Base-by-base conservation (phyloP, 1,140 invertebrate genomes). In the Papilio machaon region DNA sequence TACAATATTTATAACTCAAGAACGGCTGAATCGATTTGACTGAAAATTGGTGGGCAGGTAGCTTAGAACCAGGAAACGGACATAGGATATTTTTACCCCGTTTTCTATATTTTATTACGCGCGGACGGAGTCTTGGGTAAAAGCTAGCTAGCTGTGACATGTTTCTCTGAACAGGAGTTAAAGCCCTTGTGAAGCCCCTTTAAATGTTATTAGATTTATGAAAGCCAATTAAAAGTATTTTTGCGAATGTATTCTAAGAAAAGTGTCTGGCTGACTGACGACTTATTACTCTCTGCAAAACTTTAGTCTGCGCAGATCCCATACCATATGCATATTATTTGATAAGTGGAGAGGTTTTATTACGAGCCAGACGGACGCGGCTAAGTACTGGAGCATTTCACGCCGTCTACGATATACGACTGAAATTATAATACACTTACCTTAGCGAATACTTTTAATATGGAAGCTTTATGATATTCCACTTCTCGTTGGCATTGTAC, bases 341-440 rank as follows among this genome's bases (percentile, higher is more conserved):
- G 77, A 79, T 47, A 79, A 64, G 38, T 77, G 75, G 23, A 77
- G 75, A 64, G 43, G 77, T 79, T 79, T 79, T 79, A 79, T 79
- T 79, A 58, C 58, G 35, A 5, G 17, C 58, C 58, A 79, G 77
- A 79, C 77, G 77, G 77, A 79, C 77, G 54, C 13, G 15, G 54
- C 77, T 79, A 79, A 79, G 77, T 79, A 79, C 77, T 60, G 76
- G 17, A 54, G n/a, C 58, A 79, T 79, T 79, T 79, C 77, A 79
- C 77, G 58, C 77, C 77, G 77, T 79, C 77, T 79, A 79, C 35
- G 77, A 79, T 79, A 79, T 79, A 79, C 38, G 77, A 79, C 77
- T 79, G 77, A 79, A 79, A 79, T 79, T 79, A 79, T 79, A 79
- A 79, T 79, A 79, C 77, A 79, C 77, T 67, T 79, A 79, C 77